phyloP scores from a whole-genome alignment of 2,113 vertebrate species.

The Calidris pygmaea region DNA sequence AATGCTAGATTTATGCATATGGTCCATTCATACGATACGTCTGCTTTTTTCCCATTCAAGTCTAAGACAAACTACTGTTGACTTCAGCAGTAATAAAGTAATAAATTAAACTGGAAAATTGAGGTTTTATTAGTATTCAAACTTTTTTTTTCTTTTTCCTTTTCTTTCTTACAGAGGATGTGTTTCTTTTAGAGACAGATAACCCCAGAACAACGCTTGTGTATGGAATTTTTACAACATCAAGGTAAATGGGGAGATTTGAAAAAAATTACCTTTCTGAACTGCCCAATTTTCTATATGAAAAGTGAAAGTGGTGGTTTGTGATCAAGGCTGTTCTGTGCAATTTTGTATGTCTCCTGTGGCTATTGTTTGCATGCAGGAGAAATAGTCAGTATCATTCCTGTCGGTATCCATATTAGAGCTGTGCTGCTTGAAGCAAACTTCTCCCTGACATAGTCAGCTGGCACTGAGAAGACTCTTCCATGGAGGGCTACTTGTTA shows the following conservation, averaged over 20 bases:
- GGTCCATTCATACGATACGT: not conserved
- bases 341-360: not conserved
- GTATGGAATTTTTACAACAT: constrained; percentile 96
- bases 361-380: not conserved
- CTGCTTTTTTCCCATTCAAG: not conserved
- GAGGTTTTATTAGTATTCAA: not conserved
- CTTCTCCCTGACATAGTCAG: not conserved
- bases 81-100: not conserved
- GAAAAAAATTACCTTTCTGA: not conserved
- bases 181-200: constrained; percentile 94
- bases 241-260: constrained; percentile 82
- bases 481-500: not conserved
- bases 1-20: not conserved
- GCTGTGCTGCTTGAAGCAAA: not conserved
- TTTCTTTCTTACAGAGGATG: constrained; percentile 81
- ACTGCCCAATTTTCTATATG: not conserved
- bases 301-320: not conserved
- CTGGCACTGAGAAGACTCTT: not conserved
- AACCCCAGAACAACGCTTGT: constrained; percentile 89
- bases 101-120: not conserved
- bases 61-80: not conserved
- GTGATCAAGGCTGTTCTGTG: not conserved
- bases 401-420: not conserved
- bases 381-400: not conserved
- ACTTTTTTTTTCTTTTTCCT: not conserved